Evolutionary conservation across 2,113 vertebrate genomes (phyloP), one percentile per base, ranked within the genome.

Genomic region (Crotalus helleri): DNA sequence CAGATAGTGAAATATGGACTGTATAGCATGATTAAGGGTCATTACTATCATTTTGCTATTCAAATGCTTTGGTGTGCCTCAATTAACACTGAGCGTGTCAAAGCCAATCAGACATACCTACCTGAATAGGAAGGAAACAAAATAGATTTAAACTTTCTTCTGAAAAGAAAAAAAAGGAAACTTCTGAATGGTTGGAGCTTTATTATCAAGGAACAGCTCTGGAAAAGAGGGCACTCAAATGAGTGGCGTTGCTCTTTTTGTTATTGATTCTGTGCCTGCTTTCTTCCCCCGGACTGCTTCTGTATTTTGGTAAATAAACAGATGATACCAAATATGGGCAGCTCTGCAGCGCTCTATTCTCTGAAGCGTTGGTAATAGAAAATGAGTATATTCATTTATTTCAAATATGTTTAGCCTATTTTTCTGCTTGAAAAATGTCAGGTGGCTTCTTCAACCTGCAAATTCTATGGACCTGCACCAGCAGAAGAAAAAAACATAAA

Each of bases 131-230:
- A 61, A 23, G 58, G 12, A 64, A 10, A 29, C 54, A 51, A 39
- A 92, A 1, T 88, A 39, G 7, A 23, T 39, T 53, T 88, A 9
- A 13, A 6, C 59, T 33, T 92, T 69, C n/a, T 51, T 87, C 46
- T 46, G 39, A 59, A 15, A 44, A 17, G 33, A 29, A 26, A 49
- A 12, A n/a, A 51, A 57, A 23, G 5, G 13, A 86, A 44, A 15
- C 19, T 57, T 46, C 58, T 58, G 49, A 59, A 23, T n/a, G 7
- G n/a, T 29, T 85, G 39, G 8, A 49, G 91, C 23, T 64, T 64
- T 46, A 5, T 3, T 5, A 49, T 59, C 11, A 69, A 44, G 3
- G 2, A 29, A 15, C 2, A 3, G 1, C 0, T 19, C 9, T 3
- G 23, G 51, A 54, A 19, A 74, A 39, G 33, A 39, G 69, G 3